phyloP scores from a whole-genome alignment of 1,140 invertebrate species.

The Drosophila tsacasi region DNA sequence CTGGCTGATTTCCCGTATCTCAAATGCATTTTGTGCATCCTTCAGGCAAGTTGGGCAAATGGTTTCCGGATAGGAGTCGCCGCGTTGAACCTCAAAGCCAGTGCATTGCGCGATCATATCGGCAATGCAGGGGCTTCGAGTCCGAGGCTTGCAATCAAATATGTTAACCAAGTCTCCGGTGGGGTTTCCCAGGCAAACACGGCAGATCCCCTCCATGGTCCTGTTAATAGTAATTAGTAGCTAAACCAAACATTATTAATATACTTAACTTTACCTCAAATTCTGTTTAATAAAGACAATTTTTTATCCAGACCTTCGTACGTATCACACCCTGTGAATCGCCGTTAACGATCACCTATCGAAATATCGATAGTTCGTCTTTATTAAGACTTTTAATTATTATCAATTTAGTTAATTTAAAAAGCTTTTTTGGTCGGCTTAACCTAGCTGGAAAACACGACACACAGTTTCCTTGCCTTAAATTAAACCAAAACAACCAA shows the following conservation, averaged over 20 bases:
- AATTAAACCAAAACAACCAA: background rate
- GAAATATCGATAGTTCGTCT: background rate
- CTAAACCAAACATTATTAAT: background rate
- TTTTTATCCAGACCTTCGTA: background rate
- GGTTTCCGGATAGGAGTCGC: background rate
- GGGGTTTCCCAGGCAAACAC: slow-evolving; percentile 9
- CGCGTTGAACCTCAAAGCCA: background rate
- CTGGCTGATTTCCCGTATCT: background rate
- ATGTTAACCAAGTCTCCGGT: slow-evolving; percentile 5
- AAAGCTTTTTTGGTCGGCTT: too few species aligned
- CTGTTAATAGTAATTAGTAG: background rate
- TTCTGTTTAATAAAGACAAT: background rate
- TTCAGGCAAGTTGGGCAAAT: slow-evolving; percentile 3
- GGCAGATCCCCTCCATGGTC: slow-evolving; percentile 16
- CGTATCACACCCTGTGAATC: too few species aligned
- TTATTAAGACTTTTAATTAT: background rate
- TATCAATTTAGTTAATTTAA: too few species aligned
- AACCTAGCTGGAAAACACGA: background rate
- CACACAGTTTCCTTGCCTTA: slow-evolving; percentile 2
- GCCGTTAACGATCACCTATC: background rate
- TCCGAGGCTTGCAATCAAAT: slow-evolving; percentile 4
- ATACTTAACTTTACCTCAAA: background rate
- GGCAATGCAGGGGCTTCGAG: background rate
- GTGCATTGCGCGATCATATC: slow-evolving; percentile 30
- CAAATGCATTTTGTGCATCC: slow-evolving; percentile 1